A percentile compares a stretch with the other conserved stretches of the same genome.
Evolutionary conservation across 1,140 invertebrate species (phyloP).

Genomic region (Colletes latitarsis): DNA sequence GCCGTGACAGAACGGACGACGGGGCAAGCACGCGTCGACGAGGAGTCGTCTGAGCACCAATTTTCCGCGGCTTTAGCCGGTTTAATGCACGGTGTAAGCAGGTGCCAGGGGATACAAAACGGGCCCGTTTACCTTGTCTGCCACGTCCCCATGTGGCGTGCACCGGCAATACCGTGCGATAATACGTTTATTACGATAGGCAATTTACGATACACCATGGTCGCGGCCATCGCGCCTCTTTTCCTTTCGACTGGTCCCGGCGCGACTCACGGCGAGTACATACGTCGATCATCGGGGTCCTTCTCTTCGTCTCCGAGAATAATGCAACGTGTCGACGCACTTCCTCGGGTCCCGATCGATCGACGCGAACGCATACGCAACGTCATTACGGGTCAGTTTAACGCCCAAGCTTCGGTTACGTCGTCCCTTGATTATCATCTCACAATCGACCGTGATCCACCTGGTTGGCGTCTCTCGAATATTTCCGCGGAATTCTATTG

Average conservation of each 20-base stretch:
- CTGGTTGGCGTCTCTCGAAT: conserved; percentile 16
- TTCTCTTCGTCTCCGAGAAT: background rate
- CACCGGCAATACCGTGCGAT: conserved; percentile 57
- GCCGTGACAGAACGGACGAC: conserved; percentile 21
- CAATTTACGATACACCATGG: conserved; percentile 67
- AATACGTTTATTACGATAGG: conserved; percentile 72
- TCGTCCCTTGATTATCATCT: conserved; percentile 43
- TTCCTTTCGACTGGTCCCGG: conserved; percentile 14
- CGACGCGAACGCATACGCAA: conserved; percentile 51
- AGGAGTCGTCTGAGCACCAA: conserved; percentile 37
- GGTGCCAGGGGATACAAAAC: conserved; percentile 67
- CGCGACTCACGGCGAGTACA: background rate
- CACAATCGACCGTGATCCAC: conserved; percentile 3
- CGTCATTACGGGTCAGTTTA: conserved; percentile 68
- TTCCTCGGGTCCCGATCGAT: conserved; percentile 20
- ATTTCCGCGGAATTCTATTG: conserved; percentile 27
- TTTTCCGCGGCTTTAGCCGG: conserved; percentile 47
- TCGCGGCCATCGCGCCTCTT: conserved; percentile 9
- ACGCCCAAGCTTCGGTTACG: conserved; percentile 53
- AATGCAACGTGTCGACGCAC: conserved; percentile 38
- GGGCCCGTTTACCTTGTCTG: conserved; percentile 62
- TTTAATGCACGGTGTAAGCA: conserved; percentile 53
- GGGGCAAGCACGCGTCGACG: background rate
- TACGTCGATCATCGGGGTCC: conserved; percentile 32
- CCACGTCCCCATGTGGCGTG: conserved; percentile 51